Percentiles rank a stretch among this genome's conserved stretches.
Evolutionary conservation across 2,888 invertebrate species (phyloP).

Genomic region (Dolomedes plantarius): DNA sequence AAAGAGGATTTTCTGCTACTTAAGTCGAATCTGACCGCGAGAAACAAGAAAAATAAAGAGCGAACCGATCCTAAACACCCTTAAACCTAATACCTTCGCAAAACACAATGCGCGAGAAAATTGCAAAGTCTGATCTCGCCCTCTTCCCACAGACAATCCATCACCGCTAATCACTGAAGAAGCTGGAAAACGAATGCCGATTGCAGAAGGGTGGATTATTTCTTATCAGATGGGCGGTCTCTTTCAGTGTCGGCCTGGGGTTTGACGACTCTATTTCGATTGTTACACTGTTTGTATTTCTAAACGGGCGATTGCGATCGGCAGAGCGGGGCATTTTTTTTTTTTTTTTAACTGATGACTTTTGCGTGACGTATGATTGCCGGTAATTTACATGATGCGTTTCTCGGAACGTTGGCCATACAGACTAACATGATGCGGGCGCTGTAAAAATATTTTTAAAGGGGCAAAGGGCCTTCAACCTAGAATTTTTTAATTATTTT

Average conservation of each 20-base stretch:
- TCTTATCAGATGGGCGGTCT: slow-evolving; percentile 28
- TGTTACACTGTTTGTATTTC: slow-evolving; percentile 18
- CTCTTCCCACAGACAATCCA: slow-evolving; percentile 1
- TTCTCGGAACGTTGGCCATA: too few relatives aligned
- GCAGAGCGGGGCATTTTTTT: too few relatives aligned
- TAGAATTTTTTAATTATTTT: too few relatives aligned
- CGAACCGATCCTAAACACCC: background rate
- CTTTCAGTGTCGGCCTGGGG: background rate
- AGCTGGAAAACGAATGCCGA: background rate
- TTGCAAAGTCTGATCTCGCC: slow-evolving; percentile 11
- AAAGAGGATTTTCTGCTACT: slow-evolving; percentile 18
- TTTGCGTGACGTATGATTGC: too few relatives aligned
- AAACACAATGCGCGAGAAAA: slow-evolving; percentile 16
- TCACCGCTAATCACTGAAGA: slow-evolving; percentile 3
- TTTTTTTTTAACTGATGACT: too few relatives aligned
- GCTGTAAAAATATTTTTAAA: too few relatives aligned
- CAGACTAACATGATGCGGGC: too few relatives aligned
- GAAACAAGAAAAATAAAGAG: too few relatives aligned
- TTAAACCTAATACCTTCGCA: slow-evolving; percentile 11
- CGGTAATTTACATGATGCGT: too few relatives aligned
- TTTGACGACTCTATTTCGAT: slow-evolving; percentile 24
- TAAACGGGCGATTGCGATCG: background rate
- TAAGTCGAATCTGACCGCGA: slow-evolving; percentile 1
- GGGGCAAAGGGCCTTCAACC: too few relatives aligned
- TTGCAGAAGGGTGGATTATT: slow-evolving; percentile 8